A percentile compares a stretch with the other conserved stretches of the same genome.
Evolutionary conservation across 1,140 invertebrate genomes (phyloP).

Genomic region (Achatina immaculata): DNA sequence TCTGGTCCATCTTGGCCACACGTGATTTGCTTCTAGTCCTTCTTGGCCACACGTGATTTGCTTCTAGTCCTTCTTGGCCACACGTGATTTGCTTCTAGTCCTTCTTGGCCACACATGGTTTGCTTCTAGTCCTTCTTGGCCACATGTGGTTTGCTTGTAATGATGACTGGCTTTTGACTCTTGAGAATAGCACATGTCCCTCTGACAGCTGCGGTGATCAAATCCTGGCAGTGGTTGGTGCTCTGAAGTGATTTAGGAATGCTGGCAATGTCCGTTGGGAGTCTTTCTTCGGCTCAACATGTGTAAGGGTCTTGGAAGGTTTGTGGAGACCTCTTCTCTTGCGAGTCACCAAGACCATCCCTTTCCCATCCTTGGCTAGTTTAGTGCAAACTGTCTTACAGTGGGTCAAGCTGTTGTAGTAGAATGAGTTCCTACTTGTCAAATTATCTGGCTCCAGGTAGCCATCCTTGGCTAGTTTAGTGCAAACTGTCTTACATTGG

Average conservation of each 20-base stretch:
- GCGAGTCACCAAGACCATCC: conserved; percentile 89
- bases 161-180: conserved; percentile 86
- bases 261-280: conserved; percentile 84
- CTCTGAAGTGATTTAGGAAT: conserved; percentile 83
- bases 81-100: no score
- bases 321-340: conserved; percentile 78
- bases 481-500: conserved; percentile 70
- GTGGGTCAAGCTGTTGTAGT: neutral
- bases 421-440: neutral
- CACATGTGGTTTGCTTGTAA: conserved; percentile 78
- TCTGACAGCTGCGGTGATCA: conserved; percentile 88
- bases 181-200: conserved; percentile 89
- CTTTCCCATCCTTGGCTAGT: conserved; percentile 85
- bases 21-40: no score
- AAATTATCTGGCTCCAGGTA: neutral
- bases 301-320: conserved; percentile 81
- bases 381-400: conserved; percentile 77
- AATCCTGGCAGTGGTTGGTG: conserved; percentile 88
- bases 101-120: no score
- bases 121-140: conserved; percentile 74
- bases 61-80: no score
- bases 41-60: no score
- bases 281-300: conserved; percentile 83
- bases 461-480: conserved; percentile 84
- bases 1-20: no score